Base-by-base conservation (phyloP, 1,140 invertebrate genomes). In the Penaeus vannamei region DNA sequence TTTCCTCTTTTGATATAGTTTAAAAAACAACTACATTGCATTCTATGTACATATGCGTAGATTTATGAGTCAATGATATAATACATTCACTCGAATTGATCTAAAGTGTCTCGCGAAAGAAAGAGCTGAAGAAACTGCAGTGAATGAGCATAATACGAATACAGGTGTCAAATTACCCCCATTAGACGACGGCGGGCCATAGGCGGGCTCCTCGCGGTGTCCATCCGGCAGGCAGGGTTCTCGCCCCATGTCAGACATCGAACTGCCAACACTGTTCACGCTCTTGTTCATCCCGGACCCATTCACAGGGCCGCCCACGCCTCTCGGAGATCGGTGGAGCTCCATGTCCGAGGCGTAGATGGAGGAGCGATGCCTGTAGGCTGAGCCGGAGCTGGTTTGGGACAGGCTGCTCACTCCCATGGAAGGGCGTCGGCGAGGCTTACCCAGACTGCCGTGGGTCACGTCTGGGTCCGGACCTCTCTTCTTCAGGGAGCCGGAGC, bases 281-380 rank as follows among this genome's bases (percentile, higher is more conserved):
- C 29, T 77, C 69, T 60, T 85, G 84, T 61, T 26, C 46, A 26
- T 36, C 26, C 46, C 53, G 32, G 66, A 69, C 59, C 23, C 32
- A 3, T 29, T 53, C 66, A 59, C 66, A 53, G 26, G 62, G 36
- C 3, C 53, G 22, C 46, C 23, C n/a, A 14, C 84, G 26, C 69
- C 32, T 22, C 26, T 19, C 60, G 26, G 61, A 5, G 20, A 12
- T 46, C 86, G 53, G 79, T 87, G 86, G 53, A 87, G 76, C 22
- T 87, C 86, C 86, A 87, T 87, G 26, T 87, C 86, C 4, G 86
- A 87, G 86, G 86, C 86, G 46, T 87, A 87, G 80, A 87, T 69
- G 69, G 69, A 77, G 61, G 86, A 87, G 19, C 60, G n/a, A 26
- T 82, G 80, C 26, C 86, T 87, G 61, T 87, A 82, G 19, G 86